phyloP scores from a whole-genome alignment of 2,113 vertebrate genomes.

The Sander vitreus region DNA sequence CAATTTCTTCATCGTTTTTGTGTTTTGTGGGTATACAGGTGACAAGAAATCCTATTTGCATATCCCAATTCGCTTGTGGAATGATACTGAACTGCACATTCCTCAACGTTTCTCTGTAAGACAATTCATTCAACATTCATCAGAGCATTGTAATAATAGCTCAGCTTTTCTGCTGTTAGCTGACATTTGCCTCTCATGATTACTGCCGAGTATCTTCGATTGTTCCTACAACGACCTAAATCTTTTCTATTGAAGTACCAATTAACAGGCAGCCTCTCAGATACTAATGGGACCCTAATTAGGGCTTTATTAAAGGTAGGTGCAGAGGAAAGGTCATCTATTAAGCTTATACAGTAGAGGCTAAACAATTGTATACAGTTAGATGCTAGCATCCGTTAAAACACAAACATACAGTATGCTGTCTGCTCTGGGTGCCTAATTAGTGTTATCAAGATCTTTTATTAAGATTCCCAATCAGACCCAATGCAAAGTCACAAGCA shows the following conservation, averaged over 20 bases:
- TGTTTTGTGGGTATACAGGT: neutral
- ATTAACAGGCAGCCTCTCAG: constrained; percentile 47
- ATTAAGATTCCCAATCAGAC: constrained; percentile 14
- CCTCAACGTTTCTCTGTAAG: neutral
- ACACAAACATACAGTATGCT: constrained; percentile 17
- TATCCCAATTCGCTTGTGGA: neutral
- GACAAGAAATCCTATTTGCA: neutral
- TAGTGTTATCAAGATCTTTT: constrained; percentile 13
- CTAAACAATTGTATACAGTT: constrained; percentile 36
- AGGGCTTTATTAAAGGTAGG: constrained; percentile 59
- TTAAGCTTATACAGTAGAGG: constrained; percentile 55
- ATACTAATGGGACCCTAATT: constrained; percentile 61
- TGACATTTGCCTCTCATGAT: constrained; percentile 64
- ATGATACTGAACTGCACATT: neutral
- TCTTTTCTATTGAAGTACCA: constrained; percentile 52
- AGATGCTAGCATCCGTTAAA: neutral
- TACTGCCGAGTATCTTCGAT: constrained; percentile 42
- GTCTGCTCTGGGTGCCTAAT: constrained; percentile 4
- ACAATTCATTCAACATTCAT: constrained; percentile 2
- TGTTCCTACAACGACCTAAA: constrained; percentile 51
- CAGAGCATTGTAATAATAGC: constrained; percentile 13
- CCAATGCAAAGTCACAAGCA: neutral
- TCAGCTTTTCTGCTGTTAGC: neutral
- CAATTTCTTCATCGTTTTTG: neutral
- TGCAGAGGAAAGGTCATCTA: constrained; percentile 54